phyloP scores from a whole-genome alignment of 2,113 vertebrate species.

The Forbesichthys agassizii region DNA sequence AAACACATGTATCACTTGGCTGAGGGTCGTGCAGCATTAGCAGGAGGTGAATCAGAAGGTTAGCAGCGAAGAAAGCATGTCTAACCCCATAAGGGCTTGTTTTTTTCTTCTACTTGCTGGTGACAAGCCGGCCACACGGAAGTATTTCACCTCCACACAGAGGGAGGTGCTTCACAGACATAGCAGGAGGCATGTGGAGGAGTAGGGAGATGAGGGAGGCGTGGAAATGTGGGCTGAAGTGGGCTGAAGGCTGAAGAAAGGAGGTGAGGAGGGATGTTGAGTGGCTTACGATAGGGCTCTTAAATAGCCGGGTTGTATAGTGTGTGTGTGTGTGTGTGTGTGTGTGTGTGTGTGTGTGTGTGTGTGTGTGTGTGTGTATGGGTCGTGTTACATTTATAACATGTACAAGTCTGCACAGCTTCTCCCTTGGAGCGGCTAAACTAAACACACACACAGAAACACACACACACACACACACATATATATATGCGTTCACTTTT shows the following conservation, averaged over 20 bases:
- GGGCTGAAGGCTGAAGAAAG: neutral
- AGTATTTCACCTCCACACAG: slow-evolving; percentile 50
- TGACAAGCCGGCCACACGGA: slow-evolving; percentile 53
- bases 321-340: slow-evolving; percentile 26
- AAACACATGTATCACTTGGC: neutral
- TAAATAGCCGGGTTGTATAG: slow-evolving; percentile 40
- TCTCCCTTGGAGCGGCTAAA: slow-evolving; percentile 44
- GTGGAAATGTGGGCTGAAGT: neutral
- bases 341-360: slow-evolving; percentile 30
- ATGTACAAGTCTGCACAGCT: slow-evolving; percentile 39
- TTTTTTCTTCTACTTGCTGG: slow-evolving; percentile 44
- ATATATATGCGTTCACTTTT: slow-evolving; percentile 34
- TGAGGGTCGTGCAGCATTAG: neutral
- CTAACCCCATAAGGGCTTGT: slow-evolving; percentile 27
- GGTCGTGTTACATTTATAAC: slow-evolving; percentile 59
- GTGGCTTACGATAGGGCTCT: slow-evolving; percentile 26
- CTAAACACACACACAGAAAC: slow-evolving; percentile 18
- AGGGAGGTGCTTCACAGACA: slow-evolving; percentile 25
- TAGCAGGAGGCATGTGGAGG: neutral
- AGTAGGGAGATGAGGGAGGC: slow-evolving; percentile 1
- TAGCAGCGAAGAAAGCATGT: slow-evolving; percentile 19
- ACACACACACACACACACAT: slow-evolving; percentile 25
- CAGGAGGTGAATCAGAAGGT: slow-evolving; percentile 20
- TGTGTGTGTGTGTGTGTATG: slow-evolving; percentile 31
- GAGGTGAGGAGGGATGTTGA: slow-evolving; percentile 30